Evolutionary conservation across 2,888 invertebrate species (phyloP), one percentile per base, ranked within the genome.

Genomic region (Luperina testacea): DNA sequence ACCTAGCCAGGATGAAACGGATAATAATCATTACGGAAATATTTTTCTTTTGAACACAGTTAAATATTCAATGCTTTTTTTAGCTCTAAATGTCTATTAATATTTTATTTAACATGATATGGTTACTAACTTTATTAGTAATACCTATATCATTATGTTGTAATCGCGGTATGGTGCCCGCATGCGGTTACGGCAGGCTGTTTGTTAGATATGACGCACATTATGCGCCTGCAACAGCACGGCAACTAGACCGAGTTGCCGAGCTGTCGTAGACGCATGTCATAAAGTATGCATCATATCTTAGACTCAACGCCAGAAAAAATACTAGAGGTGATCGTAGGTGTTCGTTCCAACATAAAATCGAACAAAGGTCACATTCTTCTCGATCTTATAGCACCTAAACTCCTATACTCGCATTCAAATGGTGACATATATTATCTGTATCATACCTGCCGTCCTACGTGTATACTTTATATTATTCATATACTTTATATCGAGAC

Each of bases 401-500:
- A 17, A 53, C 8, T 77, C 27, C 6, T 24, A 42, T 53, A 57
- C 7, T 70, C 17, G 27, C n/a, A 68, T 45, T 68, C 51, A 42
- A 74, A 67, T 63, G 3, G 27, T 57, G 32, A 9, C 48, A 73
- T n/a, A 64, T 51, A 64, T 51, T 42, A 38, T 64, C n/a, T 63
- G 15, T 57, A 63, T 76, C 45, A 69, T 32, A 48, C 45, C 45
- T 5, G 53, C 15, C 32, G 53, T 57, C 57, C 15, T 24, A 67
- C 9, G n/a, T 24, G 32, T n/a, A 32, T 65, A 32, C 51, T 63
- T 38, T 51, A 70, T 79, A 71, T 75, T 74, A 84, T 84, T 84
- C 87, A 77, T 83, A 81, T 80, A 78, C 77, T 80, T 83, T 87
- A 81, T 87, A 85, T 83, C 82, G 72, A 88, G 84, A 88, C 82